Percentiles rank a stretch among this genome's conserved stretches.
phyloP scores from a whole-genome alignment of 2,888 invertebrate genomes.

The Mycalesis mineus region DNA sequence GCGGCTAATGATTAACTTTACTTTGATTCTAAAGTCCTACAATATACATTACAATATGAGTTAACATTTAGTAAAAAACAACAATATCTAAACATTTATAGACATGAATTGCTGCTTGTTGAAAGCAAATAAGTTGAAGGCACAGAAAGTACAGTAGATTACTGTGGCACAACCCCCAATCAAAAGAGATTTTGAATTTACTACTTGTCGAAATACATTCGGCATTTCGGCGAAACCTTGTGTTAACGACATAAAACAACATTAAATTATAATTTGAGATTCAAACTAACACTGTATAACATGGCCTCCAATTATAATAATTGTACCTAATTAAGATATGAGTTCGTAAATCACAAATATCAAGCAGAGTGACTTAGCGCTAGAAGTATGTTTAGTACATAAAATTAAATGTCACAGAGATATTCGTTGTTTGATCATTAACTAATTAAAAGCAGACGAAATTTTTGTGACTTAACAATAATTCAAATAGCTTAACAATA shows the following conservation, averaged over 20 bases:
- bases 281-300: conserved; percentile 18
- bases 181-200: conserved; percentile 34
- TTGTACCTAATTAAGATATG: neutral
- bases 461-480: conserved; percentile 75
- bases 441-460: conserved; percentile 62
- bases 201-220: conserved; percentile 32
- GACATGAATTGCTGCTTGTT: conserved; percentile 41
- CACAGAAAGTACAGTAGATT: conserved; percentile 60
- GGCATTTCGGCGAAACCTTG: conserved; percentile 28
- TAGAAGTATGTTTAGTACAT: conserved; percentile 16
- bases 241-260: neutral
- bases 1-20: conserved; percentile 22
- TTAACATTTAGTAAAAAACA: conserved; percentile 38
- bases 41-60: conserved; percentile 32
- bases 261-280: conserved; percentile 19
- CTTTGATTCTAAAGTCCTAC: conserved; percentile 23
- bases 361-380: conserved; percentile 20
- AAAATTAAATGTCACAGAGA: conserved; percentile 52
- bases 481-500: conserved; percentile 72
- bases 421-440: conserved; percentile 69
- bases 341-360: conserved; percentile 19
- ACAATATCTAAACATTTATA: conserved; percentile 46
- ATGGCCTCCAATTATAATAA: conserved; percentile 1
- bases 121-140: conserved; percentile 63
- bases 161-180: conserved; percentile 58